Conservation (phyloP, 2,797 vertebrate genomes). For the Myotis planiceps region DNA sequence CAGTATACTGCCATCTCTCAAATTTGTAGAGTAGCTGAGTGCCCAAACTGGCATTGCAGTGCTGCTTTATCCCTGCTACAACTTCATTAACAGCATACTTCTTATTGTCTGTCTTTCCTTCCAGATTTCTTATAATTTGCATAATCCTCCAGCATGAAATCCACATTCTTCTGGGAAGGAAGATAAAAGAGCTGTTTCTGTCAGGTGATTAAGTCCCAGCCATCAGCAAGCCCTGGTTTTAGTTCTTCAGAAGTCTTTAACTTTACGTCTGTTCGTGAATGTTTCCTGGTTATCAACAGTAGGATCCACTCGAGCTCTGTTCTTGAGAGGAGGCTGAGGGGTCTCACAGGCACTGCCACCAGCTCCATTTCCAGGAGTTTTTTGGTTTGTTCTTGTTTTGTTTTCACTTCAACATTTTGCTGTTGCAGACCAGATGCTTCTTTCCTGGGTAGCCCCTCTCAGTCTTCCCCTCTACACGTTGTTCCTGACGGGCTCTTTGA, state of each 20-base stretch:
- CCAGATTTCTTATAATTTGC: neutral
- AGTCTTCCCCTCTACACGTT: neutral
- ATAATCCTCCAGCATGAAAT: neutral
- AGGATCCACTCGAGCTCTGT: neutral
- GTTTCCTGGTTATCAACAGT: neutral
- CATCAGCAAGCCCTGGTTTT: neutral
- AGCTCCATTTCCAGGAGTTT: neutral
- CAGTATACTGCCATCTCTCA: neutral
- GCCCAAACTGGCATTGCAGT: neutral
- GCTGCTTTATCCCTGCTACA: neutral
- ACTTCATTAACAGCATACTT: neutral
- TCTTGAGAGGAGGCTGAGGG: neutral
- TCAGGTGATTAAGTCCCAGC: neutral
- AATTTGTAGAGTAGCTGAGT: neutral
- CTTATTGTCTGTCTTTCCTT: neutral
- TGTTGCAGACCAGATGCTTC: neutral
- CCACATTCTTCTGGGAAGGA: neutral
- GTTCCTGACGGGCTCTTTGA: neutral
- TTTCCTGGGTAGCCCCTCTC: neutral
- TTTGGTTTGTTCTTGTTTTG: neutral
- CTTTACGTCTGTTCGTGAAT: neutral
- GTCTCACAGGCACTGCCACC: neutral
- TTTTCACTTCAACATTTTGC: neutral
- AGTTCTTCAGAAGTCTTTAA: neutral
- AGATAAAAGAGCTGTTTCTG: neutral